Conservation (phyloP, 2,113 vertebrate genomes). For the Dolichotis patagonum region DNA sequence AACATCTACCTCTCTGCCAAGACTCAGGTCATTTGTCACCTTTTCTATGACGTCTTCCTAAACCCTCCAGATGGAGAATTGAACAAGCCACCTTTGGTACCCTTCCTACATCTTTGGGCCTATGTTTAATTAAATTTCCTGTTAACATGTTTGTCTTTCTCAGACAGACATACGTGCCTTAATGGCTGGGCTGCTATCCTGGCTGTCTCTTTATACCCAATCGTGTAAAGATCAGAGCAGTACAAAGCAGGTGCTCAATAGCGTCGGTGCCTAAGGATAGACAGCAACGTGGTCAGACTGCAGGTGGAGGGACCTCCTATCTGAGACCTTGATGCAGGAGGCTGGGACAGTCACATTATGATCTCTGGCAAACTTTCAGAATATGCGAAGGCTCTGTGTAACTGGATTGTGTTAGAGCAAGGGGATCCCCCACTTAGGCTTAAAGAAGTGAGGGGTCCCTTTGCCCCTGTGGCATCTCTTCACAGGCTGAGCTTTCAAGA, state of each 20-base stretch:
- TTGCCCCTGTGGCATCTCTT: background rate
- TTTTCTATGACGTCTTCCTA: background rate
- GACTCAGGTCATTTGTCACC: background rate
- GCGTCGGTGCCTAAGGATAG: background rate
- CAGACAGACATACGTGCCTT: background rate
- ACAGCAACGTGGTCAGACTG: background rate
- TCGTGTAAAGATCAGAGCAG: background rate
- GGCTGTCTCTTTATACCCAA: background rate
- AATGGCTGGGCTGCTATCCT: background rate
- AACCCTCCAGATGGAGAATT: background rate
- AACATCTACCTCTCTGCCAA: background rate
- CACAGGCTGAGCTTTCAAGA: background rate
- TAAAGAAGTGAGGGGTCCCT: background rate
- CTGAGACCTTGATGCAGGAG: background rate
- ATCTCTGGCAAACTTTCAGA: background rate
- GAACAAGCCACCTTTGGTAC: background rate
- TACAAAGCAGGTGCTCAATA: background rate
- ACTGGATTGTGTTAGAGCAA: background rate
- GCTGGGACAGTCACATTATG: background rate
- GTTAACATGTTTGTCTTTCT: background rate
- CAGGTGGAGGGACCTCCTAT: background rate
- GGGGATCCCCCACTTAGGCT: background rate
- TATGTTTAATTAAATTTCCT: background rate
- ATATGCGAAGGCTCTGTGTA: background rate
- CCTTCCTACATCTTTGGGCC: background rate